Evolutionary conservation across 2,113 vertebrate genomes (phyloP), one percentile per base, ranked within the genome.

Genomic region (Sinocyclocheilus rhinocerous): DNA sequence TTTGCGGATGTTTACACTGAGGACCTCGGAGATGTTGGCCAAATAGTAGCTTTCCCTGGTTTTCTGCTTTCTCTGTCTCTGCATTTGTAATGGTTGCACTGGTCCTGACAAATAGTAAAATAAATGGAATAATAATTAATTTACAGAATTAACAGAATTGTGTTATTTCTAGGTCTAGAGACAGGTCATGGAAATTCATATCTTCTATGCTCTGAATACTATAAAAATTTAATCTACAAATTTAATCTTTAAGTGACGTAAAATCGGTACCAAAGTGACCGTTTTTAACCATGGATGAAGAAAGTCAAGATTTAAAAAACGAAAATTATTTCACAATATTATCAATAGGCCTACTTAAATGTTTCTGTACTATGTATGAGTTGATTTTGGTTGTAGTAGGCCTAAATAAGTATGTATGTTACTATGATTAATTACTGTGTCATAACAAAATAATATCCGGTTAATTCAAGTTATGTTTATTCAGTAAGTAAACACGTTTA

Each of bases 1-100:
- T 81, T 81, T 22, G 13, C 79, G 12, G n/a, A 20, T 81, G 79
- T 65, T 82, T 69, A 72, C 61, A 50, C 4, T 48, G 39, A 12
- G 9, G 39, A 29, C 39, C 9, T 3, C 7, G 1, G 59, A 15
- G 20, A 52, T 52, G 81, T 72, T 83, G 81, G 81, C 81, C 81
- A 55, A 72, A 29, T n/a, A 39, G 48, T 52, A 72, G 65, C 45
- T 83, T 72, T 72, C 48, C 18, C 81, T 69, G 81, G 4, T 22
- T 15, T 33, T 12, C 1, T 63, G 22, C n/a, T 24, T 63, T 63
- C 59, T 69, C 13, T 69, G 18, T 18, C 15, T 42, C 10, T 73
- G 18, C 1, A 52, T 52, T 52, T 48, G 45, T 50, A 42, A 6
- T n/a, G 36, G 20, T 33, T 39, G 20, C 5, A 4, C 33, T 45